These are phyloP conservation scores for Heliothis peltigera DNA, from an alignment of 2,888 invertebrate species.

Conservation along the genomic window DNA sequence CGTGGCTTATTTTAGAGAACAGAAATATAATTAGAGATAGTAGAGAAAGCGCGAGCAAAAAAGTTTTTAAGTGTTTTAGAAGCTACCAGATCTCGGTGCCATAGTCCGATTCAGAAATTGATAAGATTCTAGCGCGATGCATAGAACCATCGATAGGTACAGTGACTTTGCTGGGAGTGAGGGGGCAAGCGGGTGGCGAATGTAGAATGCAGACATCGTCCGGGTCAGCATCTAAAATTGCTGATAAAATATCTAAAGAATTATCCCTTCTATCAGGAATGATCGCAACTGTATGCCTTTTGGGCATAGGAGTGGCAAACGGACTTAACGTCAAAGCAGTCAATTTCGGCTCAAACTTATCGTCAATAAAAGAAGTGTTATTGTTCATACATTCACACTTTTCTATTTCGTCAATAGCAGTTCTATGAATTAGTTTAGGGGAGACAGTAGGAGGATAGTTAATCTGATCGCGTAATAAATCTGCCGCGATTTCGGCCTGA, in stretches of 20 bases:
- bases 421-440: slow-evolving; percentile 86
- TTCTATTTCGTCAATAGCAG: slow-evolving; percentile 74
- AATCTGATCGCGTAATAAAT: slow-evolving; percentile 92
- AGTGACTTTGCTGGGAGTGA: slow-evolving; percentile 90
- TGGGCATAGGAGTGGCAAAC: slow-evolving; percentile 81
- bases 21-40: slow-evolving; percentile 26
- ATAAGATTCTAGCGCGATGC: slow-evolving; percentile 92
- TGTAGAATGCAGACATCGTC: slow-evolving; percentile 82
- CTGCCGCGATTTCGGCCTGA: slow-evolving; percentile 91
- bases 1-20: slow-evolving; percentile 17
- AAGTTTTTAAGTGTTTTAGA: slow-evolving; percentile 55
- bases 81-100: slow-evolving; percentile 94
- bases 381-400: slow-evolving; percentile 77
- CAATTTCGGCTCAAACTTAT: slow-evolving; percentile 82
- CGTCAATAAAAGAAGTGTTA: slow-evolving; percentile 69
- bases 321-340: slow-evolving; percentile 85
- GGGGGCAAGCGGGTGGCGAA: slow-evolving; percentile 85
- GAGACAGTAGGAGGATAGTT: slow-evolving; percentile 92
- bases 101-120: slow-evolving; percentile 90
- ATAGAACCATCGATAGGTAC: slow-evolving; percentile 91
- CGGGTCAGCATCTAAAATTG: slow-evolving; percentile 86
- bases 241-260: slow-evolving; percentile 83
- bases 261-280: slow-evolving; percentile 81
- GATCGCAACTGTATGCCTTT: slow-evolving; percentile 81
- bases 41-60: slow-evolving; percentile 25